Conservation (phyloP, 37 sponge, comb jelly and placozoan species). For the Amphimedon queenslandica region DNA sequence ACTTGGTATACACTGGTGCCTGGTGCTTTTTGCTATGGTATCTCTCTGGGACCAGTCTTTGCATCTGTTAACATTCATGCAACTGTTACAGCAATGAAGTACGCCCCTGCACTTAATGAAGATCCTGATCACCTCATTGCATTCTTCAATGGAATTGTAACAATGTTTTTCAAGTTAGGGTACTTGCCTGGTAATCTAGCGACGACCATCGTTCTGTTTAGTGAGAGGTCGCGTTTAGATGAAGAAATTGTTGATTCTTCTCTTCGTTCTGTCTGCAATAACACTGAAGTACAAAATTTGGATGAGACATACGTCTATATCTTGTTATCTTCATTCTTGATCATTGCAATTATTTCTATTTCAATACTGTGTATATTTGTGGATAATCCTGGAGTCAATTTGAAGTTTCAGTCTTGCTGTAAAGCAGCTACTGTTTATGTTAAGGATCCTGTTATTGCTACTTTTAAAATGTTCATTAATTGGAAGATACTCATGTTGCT, state of each 20-base stretch:
- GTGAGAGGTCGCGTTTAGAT: not conserved
- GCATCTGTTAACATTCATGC: conserved; percentile 33
- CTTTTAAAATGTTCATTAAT: not conserved
- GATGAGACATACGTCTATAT: not conserved
- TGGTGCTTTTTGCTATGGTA: conserved; percentile 34
- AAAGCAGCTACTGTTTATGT: not conserved
- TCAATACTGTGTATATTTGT: not conserved
- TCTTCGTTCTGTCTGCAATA: not conserved
- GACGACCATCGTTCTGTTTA: conserved; percentile 30
- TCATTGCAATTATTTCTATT: not conserved
- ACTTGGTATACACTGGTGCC: conserved; percentile 70
- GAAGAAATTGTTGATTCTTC: not conserved
- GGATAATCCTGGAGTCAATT: not conserved
- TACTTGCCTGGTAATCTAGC: conserved; percentile 33
- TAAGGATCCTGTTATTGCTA: not conserved
- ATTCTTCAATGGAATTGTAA: conserved; percentile 19
- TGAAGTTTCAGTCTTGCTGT: not conserved
- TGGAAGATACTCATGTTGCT: not conserved
- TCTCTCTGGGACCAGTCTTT: conserved; percentile 48
- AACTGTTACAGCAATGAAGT: conserved; percentile 10
- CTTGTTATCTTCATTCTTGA: not conserved
- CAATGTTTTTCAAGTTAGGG: conserved; percentile 14
- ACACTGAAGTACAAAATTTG: not conserved
- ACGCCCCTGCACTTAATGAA: conserved; percentile 19
- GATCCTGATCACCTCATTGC: conserved; percentile 9